Evolutionary conservation across 1,140 invertebrate species (phyloP).

Genomic region (Megathymus violae): DNA sequence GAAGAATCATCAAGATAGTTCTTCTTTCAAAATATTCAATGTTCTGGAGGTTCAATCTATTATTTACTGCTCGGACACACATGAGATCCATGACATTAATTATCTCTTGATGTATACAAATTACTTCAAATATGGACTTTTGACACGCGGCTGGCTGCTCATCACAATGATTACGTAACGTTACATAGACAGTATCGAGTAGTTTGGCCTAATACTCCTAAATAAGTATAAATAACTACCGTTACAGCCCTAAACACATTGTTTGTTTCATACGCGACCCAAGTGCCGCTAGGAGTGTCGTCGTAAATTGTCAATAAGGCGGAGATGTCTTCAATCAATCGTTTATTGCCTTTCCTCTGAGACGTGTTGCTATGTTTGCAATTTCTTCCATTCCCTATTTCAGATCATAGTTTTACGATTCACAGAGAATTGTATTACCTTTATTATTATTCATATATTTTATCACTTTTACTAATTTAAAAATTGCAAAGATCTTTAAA

Average conservation of each 20-base stretch:
- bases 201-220: no score
- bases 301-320: slow-evolving; percentile 11
- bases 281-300: slow-evolving; percentile 2
- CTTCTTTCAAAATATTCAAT: slow-evolving; percentile 2
- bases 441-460: no score
- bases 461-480: no score
- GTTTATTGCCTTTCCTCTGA: slow-evolving; percentile 35
- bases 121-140: slow-evolving; percentile 37
- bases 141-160: slow-evolving; percentile 18
- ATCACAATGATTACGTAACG: no score
- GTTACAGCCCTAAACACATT: slow-evolving; percentile 25
- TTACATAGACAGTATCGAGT: neutral
- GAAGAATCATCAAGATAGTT: no score
- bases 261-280: slow-evolving; percentile 22
- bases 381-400: slow-evolving; percentile 8
- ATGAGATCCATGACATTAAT: slow-evolving; percentile 33
- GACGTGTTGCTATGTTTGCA: slow-evolving; percentile 11
- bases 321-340: slow-evolving; percentile 34
- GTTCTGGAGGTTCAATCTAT: neutral
- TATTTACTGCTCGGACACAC: slow-evolving; percentile 2
- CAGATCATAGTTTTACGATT: neutral
- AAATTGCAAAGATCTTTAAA: no score
- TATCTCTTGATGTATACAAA: slow-evolving; percentile 35
- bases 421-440: neutral
- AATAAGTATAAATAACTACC: neutral